Conservation (phyloP, 2,113 vertebrate species). For the Semnornis frantzii region DNA sequence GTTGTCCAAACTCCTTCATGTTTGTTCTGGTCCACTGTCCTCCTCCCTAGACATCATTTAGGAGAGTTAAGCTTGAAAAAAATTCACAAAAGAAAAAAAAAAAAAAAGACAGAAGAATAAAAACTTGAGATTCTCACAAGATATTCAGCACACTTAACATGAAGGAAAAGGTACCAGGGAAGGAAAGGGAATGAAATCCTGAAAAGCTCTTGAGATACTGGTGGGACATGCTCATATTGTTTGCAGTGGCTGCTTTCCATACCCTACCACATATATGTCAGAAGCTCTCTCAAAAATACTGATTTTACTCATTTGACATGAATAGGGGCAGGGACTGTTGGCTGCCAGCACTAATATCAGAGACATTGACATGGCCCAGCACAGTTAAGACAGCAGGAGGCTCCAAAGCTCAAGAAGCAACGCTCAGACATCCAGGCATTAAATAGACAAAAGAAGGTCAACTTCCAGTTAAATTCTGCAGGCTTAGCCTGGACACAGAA, state of each 20-base stretch:
- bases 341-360: neutral
- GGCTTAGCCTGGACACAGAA: neutral
- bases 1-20: constrained; percentile 28
- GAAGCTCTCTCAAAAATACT: neutral
- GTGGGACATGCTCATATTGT: neutral
- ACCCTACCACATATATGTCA: accelerated
- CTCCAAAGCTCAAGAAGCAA: neutral
- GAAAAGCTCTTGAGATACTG: neutral
- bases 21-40: constrained; percentile 4
- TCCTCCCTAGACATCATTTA: neutral
- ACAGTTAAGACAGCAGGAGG: neutral
- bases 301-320: neutral
- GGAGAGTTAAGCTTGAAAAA: neutral
- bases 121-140: neutral
- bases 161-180: neutral
- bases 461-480: neutral
- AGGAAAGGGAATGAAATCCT: neutral
- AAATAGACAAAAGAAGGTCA: neutral
- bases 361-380: neutral
- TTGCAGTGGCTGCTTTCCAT: neutral
- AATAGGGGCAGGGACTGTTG: neutral
- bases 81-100: neutral
- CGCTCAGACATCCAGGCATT: neutral
- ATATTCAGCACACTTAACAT: neutral
- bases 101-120: neutral